phyloP scores from a whole-genome alignment of 2,797 vertebrate species.

The Nyctibius grandis region DNA sequence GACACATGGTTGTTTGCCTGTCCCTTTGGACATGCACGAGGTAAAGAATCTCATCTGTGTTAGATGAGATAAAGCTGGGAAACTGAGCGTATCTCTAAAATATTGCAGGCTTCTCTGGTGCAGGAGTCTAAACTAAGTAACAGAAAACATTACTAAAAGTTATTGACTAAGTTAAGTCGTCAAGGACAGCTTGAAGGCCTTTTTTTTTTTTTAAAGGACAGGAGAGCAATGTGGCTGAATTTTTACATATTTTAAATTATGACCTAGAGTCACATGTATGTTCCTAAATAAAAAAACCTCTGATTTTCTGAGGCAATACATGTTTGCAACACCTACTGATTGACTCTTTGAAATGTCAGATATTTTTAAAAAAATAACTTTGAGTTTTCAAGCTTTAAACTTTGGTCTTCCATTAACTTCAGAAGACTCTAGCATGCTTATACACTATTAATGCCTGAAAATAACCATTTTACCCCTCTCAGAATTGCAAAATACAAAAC shows the following conservation, averaged over 20 bases:
- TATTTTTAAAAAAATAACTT: neutral
- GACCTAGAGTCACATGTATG: neutral
- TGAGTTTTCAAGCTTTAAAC: neutral
- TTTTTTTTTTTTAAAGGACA: neutral
- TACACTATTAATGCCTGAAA: neutral
- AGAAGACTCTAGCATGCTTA: neutral
- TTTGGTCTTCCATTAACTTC: neutral
- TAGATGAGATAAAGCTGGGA: neutral
- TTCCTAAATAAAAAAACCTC: neutral
- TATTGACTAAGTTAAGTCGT: neutral
- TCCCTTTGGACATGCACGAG: neutral
- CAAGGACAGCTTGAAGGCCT: neutral
- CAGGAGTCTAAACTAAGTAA: neutral
- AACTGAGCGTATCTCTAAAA: neutral
- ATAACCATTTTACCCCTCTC: neutral
- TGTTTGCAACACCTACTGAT: neutral
- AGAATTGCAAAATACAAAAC: neutral
- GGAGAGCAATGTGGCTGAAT: neutral
- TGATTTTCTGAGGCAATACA: neutral
- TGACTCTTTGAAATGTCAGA: neutral
- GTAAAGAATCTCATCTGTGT: neutral
- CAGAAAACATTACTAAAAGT: neutral
- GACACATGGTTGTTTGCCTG: neutral
- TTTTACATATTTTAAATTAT: neutral
- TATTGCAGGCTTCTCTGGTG: neutral